Conservation (phyloP, 2,797 vertebrate genomes). For the Lepilemur ruficaudatus region DNA sequence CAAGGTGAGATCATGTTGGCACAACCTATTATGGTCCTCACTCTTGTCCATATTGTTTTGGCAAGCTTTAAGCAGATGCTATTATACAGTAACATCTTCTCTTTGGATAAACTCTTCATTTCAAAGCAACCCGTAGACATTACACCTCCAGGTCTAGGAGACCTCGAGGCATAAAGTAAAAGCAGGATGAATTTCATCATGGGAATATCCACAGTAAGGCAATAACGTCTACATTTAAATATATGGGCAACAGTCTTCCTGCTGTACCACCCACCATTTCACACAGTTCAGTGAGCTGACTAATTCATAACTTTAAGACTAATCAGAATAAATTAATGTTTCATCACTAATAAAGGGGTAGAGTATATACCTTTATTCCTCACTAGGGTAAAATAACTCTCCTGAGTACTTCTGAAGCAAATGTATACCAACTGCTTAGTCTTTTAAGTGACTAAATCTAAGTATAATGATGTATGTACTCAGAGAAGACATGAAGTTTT, state of each 20-base stretch:
- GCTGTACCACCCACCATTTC: constrained; percentile 72
- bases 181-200: constrained; percentile 59
- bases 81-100: neutral
- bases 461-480: neutral
- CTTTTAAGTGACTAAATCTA: neutral
- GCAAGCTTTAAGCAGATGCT: neutral
- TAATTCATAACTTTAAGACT: constrained; percentile 67
- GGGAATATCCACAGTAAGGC: constrained; percentile 34
- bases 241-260: constrained; percentile 51
- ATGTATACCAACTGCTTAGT: neutral
- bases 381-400: neutral
- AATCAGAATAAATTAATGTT: constrained; percentile 68
- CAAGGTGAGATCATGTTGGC: neutral
- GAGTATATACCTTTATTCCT: neutral
- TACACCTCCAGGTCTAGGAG: neutral
- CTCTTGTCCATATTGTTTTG: neutral
- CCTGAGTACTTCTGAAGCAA: neutral
- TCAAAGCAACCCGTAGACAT: constrained; percentile 30
- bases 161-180: constrained; percentile 33
- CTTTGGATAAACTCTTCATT: constrained; percentile 32
- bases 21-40: neutral
- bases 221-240: constrained; percentile 33
- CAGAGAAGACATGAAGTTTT: constrained; percentile 8
- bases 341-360: constrained; percentile 37
- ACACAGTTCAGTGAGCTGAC: constrained; percentile 71